These are phyloP conservation scores for Brachypterus glaber DNA, from an alignment of 2,888 invertebrate species.

Conservation along the genomic window DNA sequence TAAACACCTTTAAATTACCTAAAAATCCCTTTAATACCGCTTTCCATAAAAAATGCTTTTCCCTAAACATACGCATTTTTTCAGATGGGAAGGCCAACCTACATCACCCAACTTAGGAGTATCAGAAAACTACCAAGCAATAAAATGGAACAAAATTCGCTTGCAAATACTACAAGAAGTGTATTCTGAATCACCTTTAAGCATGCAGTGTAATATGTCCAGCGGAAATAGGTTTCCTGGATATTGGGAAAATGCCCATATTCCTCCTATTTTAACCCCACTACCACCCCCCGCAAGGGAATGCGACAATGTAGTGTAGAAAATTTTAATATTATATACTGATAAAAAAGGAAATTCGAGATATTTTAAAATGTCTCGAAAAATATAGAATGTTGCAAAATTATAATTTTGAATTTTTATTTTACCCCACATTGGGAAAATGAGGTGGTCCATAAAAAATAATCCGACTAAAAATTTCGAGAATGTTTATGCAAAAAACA, in stretches of 20 bases:
- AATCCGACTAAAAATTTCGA: too few relatives aligned
- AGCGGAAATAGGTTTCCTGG: slow-evolving; percentile 82
- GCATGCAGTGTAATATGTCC: slow-evolving; percentile 95
- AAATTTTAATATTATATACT: too few relatives aligned
- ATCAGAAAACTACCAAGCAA: slow-evolving; percentile 70
- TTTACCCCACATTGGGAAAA: too few relatives aligned
- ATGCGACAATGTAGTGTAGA: slow-evolving; percentile 30
- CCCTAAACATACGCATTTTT: slow-evolving; percentile 25
- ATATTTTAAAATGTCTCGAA: too few relatives aligned
- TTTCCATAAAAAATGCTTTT: too few relatives aligned
- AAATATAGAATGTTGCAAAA: too few relatives aligned
- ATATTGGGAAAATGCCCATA: slow-evolving; percentile 54
- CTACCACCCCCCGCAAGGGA: slow-evolving; percentile 41
- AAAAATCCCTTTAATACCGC: too few relatives aligned
- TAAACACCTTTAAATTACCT: too few relatives aligned
- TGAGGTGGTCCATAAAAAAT: too few relatives aligned
- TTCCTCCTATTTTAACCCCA: slow-evolving; percentile 43
- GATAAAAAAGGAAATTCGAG: too few relatives aligned
- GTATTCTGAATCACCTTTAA: slow-evolving; percentile 76
- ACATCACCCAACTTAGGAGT: slow-evolving; percentile 58
- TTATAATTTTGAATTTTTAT: too few relatives aligned
- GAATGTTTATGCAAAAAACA: too few relatives aligned
- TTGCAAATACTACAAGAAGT: slow-evolving; percentile 63
- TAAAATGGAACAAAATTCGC: slow-evolving; percentile 77
- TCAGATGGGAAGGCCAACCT: slow-evolving; percentile 68